A percentile compares a stretch with the other conserved stretches of the same genome.
phyloP scores from a whole-genome alignment of 2,888 invertebrate species.

The Polymixis flavicincta region DNA sequence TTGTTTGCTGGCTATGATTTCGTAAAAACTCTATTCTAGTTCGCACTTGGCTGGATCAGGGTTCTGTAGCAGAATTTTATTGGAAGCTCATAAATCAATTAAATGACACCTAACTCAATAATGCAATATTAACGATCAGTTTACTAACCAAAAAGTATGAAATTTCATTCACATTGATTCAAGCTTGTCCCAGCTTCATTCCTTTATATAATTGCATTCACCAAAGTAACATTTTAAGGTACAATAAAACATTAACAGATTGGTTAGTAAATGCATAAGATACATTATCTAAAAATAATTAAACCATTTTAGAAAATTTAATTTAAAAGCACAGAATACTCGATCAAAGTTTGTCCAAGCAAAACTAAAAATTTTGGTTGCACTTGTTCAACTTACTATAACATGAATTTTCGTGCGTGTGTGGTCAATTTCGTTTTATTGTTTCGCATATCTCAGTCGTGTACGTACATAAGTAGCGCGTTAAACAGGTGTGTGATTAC shows the following conservation, averaged over 20 bases:
- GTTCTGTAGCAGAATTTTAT: no score
- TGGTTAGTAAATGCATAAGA: neutral
- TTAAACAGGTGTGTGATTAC: neutral
- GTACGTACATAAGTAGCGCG: neutral
- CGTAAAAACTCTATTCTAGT: no score
- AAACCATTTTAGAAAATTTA: neutral
- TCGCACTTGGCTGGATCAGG: no score
- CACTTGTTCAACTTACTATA: neutral
- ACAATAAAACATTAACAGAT: neutral
- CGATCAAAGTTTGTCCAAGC: neutral
- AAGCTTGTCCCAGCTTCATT: neutral
- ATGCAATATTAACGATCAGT: no score
- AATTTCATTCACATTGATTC: no score
- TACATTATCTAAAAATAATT: neutral
- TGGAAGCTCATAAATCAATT: no score
- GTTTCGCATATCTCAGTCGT: neutral
- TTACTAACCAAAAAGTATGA: no score
- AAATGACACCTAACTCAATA: no score
- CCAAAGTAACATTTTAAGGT: neutral
- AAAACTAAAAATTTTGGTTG: neutral
- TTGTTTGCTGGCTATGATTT: no score
- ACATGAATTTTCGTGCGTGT: neutral
- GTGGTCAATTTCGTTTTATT: neutral
- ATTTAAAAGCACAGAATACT: constrained; percentile 1
- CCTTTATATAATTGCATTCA: neutral